Base-by-base conservation (phyloP, 2,113 vertebrate genomes). In the Symphodus melops region DNA sequence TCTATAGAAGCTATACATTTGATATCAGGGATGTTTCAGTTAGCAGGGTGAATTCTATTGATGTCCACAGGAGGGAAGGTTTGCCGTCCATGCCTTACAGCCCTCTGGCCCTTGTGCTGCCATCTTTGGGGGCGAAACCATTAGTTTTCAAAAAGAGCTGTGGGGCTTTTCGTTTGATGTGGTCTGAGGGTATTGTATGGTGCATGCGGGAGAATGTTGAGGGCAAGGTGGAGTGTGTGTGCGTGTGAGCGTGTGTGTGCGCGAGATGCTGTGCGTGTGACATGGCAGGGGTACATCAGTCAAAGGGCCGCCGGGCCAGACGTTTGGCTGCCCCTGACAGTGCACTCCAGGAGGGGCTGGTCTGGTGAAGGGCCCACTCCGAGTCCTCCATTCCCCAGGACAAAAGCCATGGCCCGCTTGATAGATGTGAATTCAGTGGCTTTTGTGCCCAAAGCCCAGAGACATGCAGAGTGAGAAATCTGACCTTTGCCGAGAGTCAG, bases 381-480 rank as follows among this genome's bases (percentile, higher is more conserved):
- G 72, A 92, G 87, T 72, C 75, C 89, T 90, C 91, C 82, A 68
- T 89, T 91, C 87, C 80, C 59, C 60, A 55, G 90, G 92, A 94
- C 95, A 95, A 95, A 94, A 88, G 92, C 87, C 16, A 72, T 75
- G 82, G 92, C 83, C 86, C 82, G 83, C 89, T 92, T 94, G 93
- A 95, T 95, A 94, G 93, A 95, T 93, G 94, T 94, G 93, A 94
- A 95, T 94, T 93, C 92, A 86, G 90, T 64, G 79, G 91, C 92
- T 93, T 94, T 93, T 92, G 88, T 85, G 89, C 12, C 8, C 73
- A 81, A 88, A 92, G 91, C 93, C 64, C 74, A 90, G 89, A 90
- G 69, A 87, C 84, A 92, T 85, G 78, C 28, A 51, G 92, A 91
- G 86, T 90, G 88, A 91, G 85, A 95, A 92, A 81, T 90, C 89